A percentile compares a stretch with the other conserved stretches of the same genome.
phyloP scores from a whole-genome alignment of 1,140 invertebrate species.

The Drosophila lini region DNA sequence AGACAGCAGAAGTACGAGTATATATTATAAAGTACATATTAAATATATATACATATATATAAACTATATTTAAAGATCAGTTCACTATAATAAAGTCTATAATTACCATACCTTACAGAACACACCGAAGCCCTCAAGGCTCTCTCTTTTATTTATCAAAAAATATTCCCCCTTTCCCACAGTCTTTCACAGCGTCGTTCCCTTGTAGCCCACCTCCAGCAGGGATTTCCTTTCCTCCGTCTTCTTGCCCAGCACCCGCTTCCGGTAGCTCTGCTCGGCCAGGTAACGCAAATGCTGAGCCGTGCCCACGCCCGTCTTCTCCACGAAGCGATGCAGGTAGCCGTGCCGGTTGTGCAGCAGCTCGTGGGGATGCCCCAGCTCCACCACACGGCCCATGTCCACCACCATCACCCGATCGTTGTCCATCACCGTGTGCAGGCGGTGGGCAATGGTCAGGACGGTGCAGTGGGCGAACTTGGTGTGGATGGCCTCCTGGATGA shows the following conservation, averaged over 20 bases:
- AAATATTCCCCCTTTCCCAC: constrained; percentile 5
- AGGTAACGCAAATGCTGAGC: constrained; percentile 63
- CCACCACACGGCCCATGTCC: constrained; percentile 88
- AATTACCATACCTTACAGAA: constrained; percentile 76
- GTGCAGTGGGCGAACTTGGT: constrained; percentile 90
- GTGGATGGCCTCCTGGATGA: constrained; percentile 91
- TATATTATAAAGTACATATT: constrained; percentile 72
- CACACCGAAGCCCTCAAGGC: constrained; percentile 13
- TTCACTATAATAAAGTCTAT: constrained; percentile 83
- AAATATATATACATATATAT: constrained; percentile 66
- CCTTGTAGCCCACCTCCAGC: constrained; percentile 42
- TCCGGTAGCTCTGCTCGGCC: constrained; percentile 75
- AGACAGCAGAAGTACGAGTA: constrained; percentile 54
- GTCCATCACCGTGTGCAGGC: constrained; percentile 92
- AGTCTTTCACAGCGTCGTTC: constrained; percentile 72
- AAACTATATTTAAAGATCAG: constrained; percentile 79
- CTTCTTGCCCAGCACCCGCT: constrained; percentile 52
- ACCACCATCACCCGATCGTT: constrained; percentile 90
- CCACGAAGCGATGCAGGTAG: constrained; percentile 71
- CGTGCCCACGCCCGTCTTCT: constrained; percentile 71
- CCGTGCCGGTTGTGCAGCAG: constrained; percentile 88
- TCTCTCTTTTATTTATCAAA: constrained; percentile 2
- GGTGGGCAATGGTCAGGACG: constrained; percentile 93
- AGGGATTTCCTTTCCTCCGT: constrained; percentile 7
- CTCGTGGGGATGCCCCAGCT: constrained; percentile 89